phyloP scores from a whole-genome alignment of 2,797 vertebrate species.

The Pelochelys cantorii region DNA sequence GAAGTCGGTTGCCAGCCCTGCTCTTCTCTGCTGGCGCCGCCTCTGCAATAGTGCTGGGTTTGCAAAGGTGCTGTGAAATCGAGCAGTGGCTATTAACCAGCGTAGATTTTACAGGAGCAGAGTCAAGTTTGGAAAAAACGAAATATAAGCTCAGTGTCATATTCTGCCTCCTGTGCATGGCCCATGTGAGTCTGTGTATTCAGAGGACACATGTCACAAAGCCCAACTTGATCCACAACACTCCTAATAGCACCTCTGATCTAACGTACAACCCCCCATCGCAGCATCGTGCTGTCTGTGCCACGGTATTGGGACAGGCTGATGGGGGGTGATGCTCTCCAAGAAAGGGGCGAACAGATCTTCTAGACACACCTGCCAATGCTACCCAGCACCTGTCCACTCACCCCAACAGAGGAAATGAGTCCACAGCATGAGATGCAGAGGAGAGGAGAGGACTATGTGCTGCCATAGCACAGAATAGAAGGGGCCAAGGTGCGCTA shows the following conservation, averaged over 20 bases:
- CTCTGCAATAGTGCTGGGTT: neutral
- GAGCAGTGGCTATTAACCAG: neutral
- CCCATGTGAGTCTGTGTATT: fast-evolving
- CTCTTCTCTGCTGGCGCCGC: neutral
- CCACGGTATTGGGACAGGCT: neutral
- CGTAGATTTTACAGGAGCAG: fast-evolving
- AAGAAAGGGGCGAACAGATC: no score
- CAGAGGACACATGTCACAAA: no score
- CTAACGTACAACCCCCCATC: neutral
- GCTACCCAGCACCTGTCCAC: neutral
- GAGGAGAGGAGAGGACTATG: neutral
- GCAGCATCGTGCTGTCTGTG: neutral
- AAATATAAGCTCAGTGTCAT: neutral
- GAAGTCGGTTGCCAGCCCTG: no score
- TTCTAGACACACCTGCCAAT: neutral
- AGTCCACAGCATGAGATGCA: neutral
- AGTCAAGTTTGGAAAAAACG: no score
- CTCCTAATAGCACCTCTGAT: fast-evolving
- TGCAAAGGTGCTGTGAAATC: neutral
- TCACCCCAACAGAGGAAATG: neutral
- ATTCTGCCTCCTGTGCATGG: fast-evolving
- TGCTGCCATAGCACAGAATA: neutral
- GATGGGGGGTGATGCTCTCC: no score
- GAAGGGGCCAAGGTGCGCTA: no score
- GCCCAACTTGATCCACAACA: fast-evolving